A percentile compares a stretch with the other conserved stretches of the same genome.
These are phyloP conservation scores for Megaleporinus macrocephalus DNA, from an alignment of 2,113 vertebrate species.

Conservation along the genomic window DNA sequence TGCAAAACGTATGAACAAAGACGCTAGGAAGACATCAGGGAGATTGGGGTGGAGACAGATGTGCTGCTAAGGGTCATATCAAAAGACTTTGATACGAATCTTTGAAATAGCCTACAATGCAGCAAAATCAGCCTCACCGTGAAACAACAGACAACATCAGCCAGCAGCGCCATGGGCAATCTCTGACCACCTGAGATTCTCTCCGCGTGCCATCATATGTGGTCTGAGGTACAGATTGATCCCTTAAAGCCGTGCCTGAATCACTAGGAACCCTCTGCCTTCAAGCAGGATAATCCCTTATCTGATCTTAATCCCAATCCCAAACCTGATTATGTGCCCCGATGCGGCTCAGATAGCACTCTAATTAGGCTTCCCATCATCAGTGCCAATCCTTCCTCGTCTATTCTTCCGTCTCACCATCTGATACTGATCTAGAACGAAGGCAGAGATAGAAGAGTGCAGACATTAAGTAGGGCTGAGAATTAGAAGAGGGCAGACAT, in stretches of 20 bases:
- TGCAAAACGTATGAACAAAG: not conserved
- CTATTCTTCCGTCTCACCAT: not conserved
- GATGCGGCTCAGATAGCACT: conserved; percentile 50
- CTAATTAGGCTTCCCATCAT: conserved; percentile 63
- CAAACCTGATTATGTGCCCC: conserved; percentile 64
- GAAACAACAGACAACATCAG: not conserved
- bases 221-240: conserved; percentile 30
- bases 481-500: not conserved
- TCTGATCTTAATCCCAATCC: conserved; percentile 60
- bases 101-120: conserved; percentile 4
- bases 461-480: not conserved
- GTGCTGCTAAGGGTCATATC: not conserved
- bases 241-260: conserved; percentile 48
- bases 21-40: not conserved
- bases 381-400: conserved; percentile 14
- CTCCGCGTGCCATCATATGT: conserved; percentile 27
- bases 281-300: conserved; percentile 65
- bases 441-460: not conserved
- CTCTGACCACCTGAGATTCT: conserved; percentile 18
- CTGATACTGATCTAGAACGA: not conserved
- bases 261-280: conserved; percentile 52
- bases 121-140: not conserved
- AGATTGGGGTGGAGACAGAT: not conserved
- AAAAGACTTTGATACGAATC: not conserved
- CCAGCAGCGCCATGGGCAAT: conserved; percentile 7